phyloP scores from a whole-genome alignment of 2,797 vertebrate genomes.

The Syndactyla subalaris region DNA sequence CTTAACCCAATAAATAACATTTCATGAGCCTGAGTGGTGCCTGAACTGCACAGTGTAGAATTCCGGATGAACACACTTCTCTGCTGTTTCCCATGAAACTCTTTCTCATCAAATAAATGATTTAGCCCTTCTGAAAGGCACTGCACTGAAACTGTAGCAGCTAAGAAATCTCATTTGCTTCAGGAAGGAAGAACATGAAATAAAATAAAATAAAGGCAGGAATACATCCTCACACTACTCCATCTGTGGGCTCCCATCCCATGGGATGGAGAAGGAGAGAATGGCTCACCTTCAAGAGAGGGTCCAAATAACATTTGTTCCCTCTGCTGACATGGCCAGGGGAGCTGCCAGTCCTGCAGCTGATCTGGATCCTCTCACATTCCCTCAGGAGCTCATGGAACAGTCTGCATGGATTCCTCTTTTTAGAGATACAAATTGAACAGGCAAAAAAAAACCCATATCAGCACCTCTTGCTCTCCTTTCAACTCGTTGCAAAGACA shows the following conservation, averaged over 20 bases:
- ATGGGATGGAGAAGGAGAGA: background rate
- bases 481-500: background rate
- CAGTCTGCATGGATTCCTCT: background rate
- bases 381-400: conserved; percentile 37
- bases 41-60: background rate
- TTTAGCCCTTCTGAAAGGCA: background rate
- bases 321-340: background rate
- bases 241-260: background rate
- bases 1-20: background rate
- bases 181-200: background rate
- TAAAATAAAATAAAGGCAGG: background rate
- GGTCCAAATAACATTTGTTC: conserved; percentile 13
- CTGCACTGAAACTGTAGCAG: background rate
- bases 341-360: conserved; percentile 23
- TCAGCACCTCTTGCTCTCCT: background rate
- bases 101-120: conserved; percentile 5
- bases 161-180: background rate
- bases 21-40: background rate
- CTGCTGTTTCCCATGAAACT: conserved; percentile 1
- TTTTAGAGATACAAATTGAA: conserved; percentile 13
- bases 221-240: background rate
- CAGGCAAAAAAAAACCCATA: background rate
- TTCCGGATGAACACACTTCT: background rate
- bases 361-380: conserved; percentile 11
- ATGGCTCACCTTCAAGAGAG: background rate